Percentiles rank a stretch among this genome's conserved stretches.
These are phyloP conservation scores for Chrysolina oricalcia DNA, from an alignment of 2,888 invertebrate genomes.

Conservation along the genomic window DNA sequence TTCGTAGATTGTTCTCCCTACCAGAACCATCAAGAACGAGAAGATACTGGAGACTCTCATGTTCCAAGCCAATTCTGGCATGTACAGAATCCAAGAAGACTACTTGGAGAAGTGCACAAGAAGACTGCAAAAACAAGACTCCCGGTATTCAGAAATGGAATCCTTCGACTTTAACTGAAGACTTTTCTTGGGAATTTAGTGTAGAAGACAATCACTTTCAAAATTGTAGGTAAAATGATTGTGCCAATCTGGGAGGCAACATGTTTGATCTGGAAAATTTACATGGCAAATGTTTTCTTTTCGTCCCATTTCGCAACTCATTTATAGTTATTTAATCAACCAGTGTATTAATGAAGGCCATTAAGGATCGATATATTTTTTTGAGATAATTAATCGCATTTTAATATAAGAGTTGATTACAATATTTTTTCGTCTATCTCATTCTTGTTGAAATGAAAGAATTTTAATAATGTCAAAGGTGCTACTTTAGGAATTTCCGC, in stretches of 20 bases:
- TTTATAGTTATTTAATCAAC: no score
- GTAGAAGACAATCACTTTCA: slow-evolving; percentile 64
- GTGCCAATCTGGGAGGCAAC: background rate
- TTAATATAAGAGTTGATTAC: no score
- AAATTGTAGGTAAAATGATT: slow-evolving; percentile 41
- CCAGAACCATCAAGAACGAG: slow-evolving; percentile 94
- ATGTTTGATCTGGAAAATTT: background rate
- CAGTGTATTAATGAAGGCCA: no score
- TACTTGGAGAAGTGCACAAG: slow-evolving; percentile 91
- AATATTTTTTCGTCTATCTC: no score
- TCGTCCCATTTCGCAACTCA: background rate
- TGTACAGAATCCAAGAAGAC: slow-evolving; percentile 92
- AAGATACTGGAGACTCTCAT: slow-evolving; percentile 92
- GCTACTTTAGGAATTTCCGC: no score
- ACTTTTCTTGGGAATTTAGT: slow-evolving; percentile 49
- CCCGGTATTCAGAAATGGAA: slow-evolving; percentile 87
- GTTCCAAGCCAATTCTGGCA: slow-evolving; percentile 94
- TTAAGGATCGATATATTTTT: no score
- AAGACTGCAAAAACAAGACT: slow-evolving; percentile 90
- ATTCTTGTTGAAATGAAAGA: no score
- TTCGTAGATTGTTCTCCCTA: slow-evolving; percentile 86
- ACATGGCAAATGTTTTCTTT: background rate
- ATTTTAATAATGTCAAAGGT: no score
- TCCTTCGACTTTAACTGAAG: slow-evolving; percentile 79
- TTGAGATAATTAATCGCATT: no score